A percentile compares a stretch with the other conserved stretches of the same genome.
Evolutionary conservation across 1,140 invertebrate species (phyloP).

Genomic region (Propsilocerus akamusi): DNA sequence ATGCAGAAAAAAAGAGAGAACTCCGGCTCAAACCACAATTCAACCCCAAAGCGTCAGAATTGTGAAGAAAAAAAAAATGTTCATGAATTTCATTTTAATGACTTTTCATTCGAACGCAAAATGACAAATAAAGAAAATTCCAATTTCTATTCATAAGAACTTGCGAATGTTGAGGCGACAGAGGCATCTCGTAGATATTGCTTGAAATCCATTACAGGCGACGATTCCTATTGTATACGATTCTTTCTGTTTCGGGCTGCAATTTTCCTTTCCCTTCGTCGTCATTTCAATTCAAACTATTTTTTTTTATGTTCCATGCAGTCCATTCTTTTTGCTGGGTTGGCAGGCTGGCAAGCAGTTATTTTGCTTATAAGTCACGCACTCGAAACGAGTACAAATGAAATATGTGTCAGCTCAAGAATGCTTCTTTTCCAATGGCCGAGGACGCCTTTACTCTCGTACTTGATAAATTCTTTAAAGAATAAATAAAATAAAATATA

Average conservation of each 20-base stretch:
- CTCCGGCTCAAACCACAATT: no score
- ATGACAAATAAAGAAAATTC: constrained; percentile 1
- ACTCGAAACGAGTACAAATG: not conserved
- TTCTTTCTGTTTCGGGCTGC: no score
- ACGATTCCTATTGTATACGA: not conserved
- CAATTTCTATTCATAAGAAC: constrained; percentile 2
- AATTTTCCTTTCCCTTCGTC: not conserved
- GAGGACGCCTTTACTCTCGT: no score
- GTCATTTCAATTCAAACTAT: not conserved
- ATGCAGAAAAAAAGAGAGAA: no score
- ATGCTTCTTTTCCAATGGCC: not conserved
- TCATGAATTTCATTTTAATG: no score
- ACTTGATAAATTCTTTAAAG: no score
- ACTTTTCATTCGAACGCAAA: no score
- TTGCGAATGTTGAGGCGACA: not conserved
- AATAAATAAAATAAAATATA: no score
- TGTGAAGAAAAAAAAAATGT: no score
- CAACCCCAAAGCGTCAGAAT: no score
- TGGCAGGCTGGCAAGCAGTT: not conserved
- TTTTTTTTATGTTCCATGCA: no score
- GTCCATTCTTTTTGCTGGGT: not conserved
- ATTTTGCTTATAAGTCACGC: not conserved
- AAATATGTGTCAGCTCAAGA: not conserved
- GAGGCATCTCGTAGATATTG: not conserved
- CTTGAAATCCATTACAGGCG: not conserved